Evolutionary conservation across 2,113 vertebrate genomes (phyloP).

Genomic region (Nothobranchius kuhntae): DNA sequence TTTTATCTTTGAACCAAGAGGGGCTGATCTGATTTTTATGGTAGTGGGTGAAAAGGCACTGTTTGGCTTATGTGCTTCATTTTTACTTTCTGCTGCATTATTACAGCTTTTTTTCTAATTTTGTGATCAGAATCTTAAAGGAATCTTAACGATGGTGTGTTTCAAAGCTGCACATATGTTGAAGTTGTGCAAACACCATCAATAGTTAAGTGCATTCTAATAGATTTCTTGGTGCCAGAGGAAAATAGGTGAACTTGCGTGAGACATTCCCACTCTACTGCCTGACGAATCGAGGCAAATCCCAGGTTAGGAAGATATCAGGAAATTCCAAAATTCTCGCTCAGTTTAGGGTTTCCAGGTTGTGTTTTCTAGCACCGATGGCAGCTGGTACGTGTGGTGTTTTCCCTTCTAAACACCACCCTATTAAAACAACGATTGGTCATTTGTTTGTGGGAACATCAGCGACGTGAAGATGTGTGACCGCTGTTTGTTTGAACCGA

Average conservation of each 20-base stretch:
- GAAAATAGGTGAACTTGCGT: constrained; percentile 18
- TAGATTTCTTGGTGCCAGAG: constrained; percentile 15
- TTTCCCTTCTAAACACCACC: background rate
- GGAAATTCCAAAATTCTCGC: background rate
- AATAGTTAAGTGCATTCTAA: background rate
- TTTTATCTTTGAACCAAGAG: constrained; percentile 43
- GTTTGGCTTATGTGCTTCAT: background rate
- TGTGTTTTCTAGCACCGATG: background rate
- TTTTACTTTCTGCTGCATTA: too few relatives aligned
- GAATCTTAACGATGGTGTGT: too few relatives aligned
- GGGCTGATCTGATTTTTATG: background rate
- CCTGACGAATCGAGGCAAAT: constrained; percentile 11
- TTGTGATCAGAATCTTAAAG: too few relatives aligned
- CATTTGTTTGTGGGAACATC: background rate
- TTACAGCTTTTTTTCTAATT: too few relatives aligned
- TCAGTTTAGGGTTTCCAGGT: background rate
- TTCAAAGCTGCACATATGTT: background rate
- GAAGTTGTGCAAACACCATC: background rate
- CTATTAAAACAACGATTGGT: background rate
- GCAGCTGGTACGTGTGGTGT: background rate
- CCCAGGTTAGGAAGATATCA: constrained; percentile 8
- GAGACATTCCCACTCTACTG: background rate
- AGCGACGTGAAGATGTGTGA: background rate
- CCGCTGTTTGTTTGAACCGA: constrained; percentile 13
- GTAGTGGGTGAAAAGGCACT: constrained; percentile 12